phyloP scores from a whole-genome alignment of 1,140 invertebrate species.

The Samia ricini region DNA sequence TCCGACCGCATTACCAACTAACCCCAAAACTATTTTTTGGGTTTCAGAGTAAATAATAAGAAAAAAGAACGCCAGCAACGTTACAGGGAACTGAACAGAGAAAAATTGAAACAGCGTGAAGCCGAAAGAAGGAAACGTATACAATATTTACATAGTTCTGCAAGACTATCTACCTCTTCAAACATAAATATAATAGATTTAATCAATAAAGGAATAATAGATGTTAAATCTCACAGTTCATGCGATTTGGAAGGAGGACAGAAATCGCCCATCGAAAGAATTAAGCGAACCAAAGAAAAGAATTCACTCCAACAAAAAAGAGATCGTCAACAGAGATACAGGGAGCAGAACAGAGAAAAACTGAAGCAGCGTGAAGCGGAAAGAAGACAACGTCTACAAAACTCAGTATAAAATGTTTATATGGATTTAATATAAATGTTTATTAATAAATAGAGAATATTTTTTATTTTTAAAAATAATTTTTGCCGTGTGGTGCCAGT shows the following conservation, averaged over 20 bases:
- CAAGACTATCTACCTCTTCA: slow-evolving; percentile 14
- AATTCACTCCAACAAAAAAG: slow-evolving; percentile 11
- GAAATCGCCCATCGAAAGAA: not conserved
- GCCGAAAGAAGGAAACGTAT: slow-evolving; percentile 28
- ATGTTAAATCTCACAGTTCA: no score
- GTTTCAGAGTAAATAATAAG: slow-evolving; percentile 27
- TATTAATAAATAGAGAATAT: no score
- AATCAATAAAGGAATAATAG: not conserved
- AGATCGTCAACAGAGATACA: slow-evolving; percentile 15
- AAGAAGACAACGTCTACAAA: slow-evolving; percentile 13
- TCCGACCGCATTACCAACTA: no score
- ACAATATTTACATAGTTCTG: slow-evolving; percentile 21
- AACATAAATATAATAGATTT: not conserved
- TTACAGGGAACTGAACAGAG: slow-evolving; percentile 33
- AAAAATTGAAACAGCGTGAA: slow-evolving; percentile 31
- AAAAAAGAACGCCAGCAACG: slow-evolving; percentile 28
- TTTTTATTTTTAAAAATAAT: no score
- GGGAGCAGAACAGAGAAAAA: slow-evolving; percentile 11
- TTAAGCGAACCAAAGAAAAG: not conserved
- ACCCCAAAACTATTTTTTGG: no score
- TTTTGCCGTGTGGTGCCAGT: no score
- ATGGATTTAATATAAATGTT: no score
- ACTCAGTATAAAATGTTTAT: slow-evolving; percentile 11
- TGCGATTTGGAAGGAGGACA: no score
- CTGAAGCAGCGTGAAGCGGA: slow-evolving; percentile 14